Evolutionary conservation across 1,140 invertebrate species (phyloP).

Genomic region (Thalassaphorura encarpata): DNA sequence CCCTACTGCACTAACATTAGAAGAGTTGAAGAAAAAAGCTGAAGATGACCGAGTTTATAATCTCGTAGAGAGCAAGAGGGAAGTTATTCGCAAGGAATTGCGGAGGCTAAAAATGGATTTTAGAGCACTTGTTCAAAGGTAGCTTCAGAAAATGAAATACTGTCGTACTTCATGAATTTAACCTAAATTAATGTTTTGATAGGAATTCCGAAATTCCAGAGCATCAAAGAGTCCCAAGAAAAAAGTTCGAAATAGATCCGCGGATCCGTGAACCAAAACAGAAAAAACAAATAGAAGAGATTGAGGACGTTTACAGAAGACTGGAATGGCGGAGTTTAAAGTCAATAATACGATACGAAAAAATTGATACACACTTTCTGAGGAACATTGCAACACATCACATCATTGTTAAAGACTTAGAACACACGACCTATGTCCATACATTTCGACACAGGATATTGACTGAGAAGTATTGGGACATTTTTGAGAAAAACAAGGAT

Average conservation of each 20-base stretch:
- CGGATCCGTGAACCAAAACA: neutral
- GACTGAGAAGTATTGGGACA: slow-evolving; percentile 45
- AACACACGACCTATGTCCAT: slow-evolving; percentile 34
- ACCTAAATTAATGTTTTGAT: too few relatives aligned
- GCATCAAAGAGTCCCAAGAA: neutral
- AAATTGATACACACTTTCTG: slow-evolving; percentile 60
- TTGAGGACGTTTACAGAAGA: slow-evolving; percentile 48
- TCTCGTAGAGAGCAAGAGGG: too few relatives aligned
- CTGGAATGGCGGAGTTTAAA: slow-evolving; percentile 55
- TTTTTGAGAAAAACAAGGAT: slow-evolving; percentile 45
- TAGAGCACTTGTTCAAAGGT: too few relatives aligned
- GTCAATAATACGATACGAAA: slow-evolving; percentile 54
- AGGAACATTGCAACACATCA: slow-evolving; percentile 53
- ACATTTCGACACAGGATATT: slow-evolving; percentile 52
- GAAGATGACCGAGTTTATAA: too few relatives aligned
- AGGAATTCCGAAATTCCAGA: neutral
- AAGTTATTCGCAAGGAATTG: too few relatives aligned
- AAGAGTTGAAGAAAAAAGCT: too few relatives aligned
- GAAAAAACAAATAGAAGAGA: neutral
- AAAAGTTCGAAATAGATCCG: neutral
- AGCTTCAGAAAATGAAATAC: too few relatives aligned
- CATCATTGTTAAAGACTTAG: slow-evolving; percentile 49
- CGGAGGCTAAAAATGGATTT: too few relatives aligned
- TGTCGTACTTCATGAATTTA: too few relatives aligned
- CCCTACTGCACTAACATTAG: too few relatives aligned